Percentiles rank a stretch among this genome's conserved stretches.
phyloP scores from a whole-genome alignment of 2,113 vertebrate species.

The Hemicordylus capensis region DNA sequence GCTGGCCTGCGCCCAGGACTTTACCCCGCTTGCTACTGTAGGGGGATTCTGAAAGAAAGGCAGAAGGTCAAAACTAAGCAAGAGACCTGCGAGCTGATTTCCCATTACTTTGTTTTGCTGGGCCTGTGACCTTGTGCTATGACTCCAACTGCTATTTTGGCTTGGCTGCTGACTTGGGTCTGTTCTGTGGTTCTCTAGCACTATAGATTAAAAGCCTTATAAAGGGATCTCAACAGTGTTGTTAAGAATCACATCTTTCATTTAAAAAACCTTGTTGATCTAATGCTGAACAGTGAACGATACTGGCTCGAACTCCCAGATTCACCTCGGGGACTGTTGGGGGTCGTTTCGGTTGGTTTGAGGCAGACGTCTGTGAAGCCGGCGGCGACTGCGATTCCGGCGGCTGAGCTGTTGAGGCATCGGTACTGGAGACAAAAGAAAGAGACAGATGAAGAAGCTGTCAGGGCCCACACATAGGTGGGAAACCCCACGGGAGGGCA shows the following conservation, averaged over 20 bases:
- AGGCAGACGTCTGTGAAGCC: slow-evolving; percentile 91
- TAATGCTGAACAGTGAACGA: not conserved
- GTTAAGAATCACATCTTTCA: not conserved
- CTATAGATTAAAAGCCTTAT: too few species aligned
- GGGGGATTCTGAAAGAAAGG: slow-evolving; percentile 73
- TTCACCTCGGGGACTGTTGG: slow-evolving; percentile 87
- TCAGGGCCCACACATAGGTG: not conserved
- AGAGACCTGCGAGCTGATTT: not conserved
- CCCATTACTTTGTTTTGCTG: too few species aligned
- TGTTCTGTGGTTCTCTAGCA: too few species aligned
- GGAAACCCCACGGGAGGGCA: too few species aligned
- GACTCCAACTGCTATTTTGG: too few species aligned
- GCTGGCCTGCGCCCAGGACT: slow-evolving; percentile 94
- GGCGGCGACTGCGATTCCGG: slow-evolving; percentile 92
- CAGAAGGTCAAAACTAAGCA: not conserved
- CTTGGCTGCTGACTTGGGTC: too few species aligned
- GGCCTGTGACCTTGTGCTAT: too few species aligned
- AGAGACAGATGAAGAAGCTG: too few species aligned
- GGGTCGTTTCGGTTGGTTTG: slow-evolving; percentile 88
- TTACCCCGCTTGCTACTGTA: slow-evolving; percentile 83
- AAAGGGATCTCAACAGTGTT: not conserved
- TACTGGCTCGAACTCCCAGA: not conserved
- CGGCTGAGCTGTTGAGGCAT: slow-evolving; percentile 91
- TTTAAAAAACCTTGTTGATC: too few species aligned
- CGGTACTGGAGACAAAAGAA: slow-evolving; percentile 80